Evolutionary conservation across 2,888 invertebrate species (phyloP).

Genomic region (Chrysotoxum bicinctum): DNA sequence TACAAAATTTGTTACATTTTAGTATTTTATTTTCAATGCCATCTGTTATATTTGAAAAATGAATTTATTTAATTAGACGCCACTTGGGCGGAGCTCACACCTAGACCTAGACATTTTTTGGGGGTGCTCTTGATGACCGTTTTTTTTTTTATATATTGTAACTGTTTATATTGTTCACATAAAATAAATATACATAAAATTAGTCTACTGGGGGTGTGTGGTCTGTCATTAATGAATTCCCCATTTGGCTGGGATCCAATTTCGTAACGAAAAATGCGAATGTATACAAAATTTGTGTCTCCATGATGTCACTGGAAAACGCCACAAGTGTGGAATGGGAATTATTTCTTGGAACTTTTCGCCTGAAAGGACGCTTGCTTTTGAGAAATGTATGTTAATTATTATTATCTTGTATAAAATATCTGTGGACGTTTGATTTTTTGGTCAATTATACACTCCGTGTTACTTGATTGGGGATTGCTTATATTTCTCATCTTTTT

Average conservation of each 20-base stretch:
- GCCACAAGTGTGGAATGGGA: constrained; percentile 7
- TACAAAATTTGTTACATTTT: neutral
- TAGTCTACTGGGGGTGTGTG: neutral
- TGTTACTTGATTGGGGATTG: neutral
- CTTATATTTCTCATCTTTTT: no score
- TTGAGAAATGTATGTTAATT: neutral
- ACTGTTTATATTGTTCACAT: constrained; percentile 3
- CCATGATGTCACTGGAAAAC: constrained; percentile 28
- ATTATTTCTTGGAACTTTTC: neutral
- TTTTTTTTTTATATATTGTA: neutral
- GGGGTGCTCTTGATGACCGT: neutral
- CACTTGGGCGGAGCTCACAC: neutral
- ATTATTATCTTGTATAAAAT: neutral
- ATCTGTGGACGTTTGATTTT: neutral
- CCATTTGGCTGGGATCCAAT: constrained; percentile 37
- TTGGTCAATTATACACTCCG: neutral
- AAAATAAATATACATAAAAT: constrained; percentile 19
- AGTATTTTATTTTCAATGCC: neutral
- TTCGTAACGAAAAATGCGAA: neutral
- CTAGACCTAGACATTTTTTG: neutral
- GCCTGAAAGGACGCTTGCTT: neutral
- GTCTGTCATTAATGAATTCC: neutral
- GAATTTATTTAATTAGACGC: neutral
- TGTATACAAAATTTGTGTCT: constrained; percentile 5
- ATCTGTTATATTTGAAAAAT: constrained; percentile 5